Evolutionary conservation across 2,888 invertebrate species (phyloP).

Genomic region (Timema cristinae): DNA sequence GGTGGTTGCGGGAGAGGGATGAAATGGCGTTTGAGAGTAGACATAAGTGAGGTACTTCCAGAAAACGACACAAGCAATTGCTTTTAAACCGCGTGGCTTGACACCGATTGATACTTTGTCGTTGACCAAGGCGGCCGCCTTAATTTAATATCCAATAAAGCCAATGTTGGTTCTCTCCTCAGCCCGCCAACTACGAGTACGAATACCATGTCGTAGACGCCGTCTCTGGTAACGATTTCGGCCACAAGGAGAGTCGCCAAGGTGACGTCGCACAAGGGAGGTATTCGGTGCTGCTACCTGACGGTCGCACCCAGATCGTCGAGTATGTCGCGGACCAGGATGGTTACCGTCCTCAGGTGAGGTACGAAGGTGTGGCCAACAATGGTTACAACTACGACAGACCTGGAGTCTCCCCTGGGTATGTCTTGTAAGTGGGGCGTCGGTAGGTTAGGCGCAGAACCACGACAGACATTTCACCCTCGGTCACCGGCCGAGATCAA

Average conservation of each 20-base stretch:
- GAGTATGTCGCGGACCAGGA: constrained; percentile 78
- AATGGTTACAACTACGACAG: not conserved
- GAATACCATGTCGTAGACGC: constrained; percentile 79
- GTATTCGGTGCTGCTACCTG: constrained; percentile 81
- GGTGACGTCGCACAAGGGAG: constrained; percentile 78
- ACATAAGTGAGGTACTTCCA: no score
- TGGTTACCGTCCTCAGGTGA: constrained; percentile 76
- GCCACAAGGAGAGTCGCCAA: constrained; percentile 78
- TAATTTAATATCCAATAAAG: no score
- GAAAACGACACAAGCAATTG: no score
- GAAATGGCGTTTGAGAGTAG: no score
- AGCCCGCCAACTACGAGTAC: constrained; percentile 79
- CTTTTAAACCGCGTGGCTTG: no score
- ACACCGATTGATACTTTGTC: no score
- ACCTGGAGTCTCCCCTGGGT: not conserved
- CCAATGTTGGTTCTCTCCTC: not conserved
- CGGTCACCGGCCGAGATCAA: no score
- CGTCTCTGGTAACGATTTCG: constrained; percentile 73
- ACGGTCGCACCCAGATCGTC: constrained; percentile 82
- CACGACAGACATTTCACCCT: no score
- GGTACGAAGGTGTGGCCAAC: constrained; percentile 71
- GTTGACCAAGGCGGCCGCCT: no score
- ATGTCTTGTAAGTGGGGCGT: no score
- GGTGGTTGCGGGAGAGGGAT: no score
- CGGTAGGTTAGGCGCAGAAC: no score